Conservation (phyloP, 2,888 invertebrate species). For the Argyresthia albistria region DNA sequence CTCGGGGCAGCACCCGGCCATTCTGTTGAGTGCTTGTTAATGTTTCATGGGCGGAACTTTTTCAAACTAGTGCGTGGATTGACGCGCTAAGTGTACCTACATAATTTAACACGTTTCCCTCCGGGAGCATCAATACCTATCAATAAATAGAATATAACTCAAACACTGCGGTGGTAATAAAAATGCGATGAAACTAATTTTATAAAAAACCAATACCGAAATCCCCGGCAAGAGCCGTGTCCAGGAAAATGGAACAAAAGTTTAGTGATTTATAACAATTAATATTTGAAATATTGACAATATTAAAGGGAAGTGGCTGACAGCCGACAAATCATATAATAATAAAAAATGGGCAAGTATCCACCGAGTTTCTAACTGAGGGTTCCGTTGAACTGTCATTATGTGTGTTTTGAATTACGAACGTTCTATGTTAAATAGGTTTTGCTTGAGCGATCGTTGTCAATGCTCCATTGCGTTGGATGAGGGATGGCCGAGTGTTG, state of each 20-base stretch:
- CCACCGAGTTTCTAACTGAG: neutral
- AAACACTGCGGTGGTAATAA: neutral
- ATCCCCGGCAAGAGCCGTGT: conserved; percentile 36
- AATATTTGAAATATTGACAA: conserved; percentile 72
- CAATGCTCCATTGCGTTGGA: neutral
- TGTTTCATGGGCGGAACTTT: conserved; percentile 71
- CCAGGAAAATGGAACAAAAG: conserved; percentile 31
- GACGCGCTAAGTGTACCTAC: conserved; percentile 66
- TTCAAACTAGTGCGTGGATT: conserved; percentile 64
- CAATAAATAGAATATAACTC: neutral
- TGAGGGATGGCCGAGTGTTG: neutral
- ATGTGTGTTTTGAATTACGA: neutral
- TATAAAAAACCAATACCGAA: conserved; percentile 54
- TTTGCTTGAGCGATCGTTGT: neutral
- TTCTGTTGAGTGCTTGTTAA: conserved; percentile 72
- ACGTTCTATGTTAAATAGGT: neutral
- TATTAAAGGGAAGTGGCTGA: conserved; percentile 67
- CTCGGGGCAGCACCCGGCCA: conserved; percentile 59
- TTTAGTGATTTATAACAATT: conserved; percentile 70
- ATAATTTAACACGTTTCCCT: conserved; percentile 65
- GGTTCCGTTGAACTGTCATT: neutral
- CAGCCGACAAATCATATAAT: conserved; percentile 68
- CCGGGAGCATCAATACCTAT: conserved; percentile 33
- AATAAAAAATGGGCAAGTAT: conserved; percentile 4
- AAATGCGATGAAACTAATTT: conserved; percentile 30